Base-by-base conservation (phyloP, 2,888 invertebrate genomes). In the Muscina levida region DNA sequence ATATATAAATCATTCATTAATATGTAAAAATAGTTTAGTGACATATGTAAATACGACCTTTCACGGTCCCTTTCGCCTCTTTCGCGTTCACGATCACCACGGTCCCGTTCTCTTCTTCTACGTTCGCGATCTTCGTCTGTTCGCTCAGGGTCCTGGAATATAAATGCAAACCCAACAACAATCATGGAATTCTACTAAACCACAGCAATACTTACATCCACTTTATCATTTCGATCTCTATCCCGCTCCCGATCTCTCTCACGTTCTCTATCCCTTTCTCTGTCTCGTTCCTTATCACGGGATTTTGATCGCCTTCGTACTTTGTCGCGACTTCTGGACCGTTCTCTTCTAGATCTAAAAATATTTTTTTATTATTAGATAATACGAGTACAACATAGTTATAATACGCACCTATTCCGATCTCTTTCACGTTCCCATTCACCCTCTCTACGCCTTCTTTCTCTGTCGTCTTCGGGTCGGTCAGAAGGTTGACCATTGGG, bases 241-340 rank as follows among this genome's bases (percentile, higher is more conserved):
- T 84, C 84, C 1, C 83, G 51, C 0, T 83, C 82, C 10, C 82
- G 75, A 0, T 83, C 79, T 0, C 84, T 73, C 26, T 86, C 86
- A 24, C 85, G 80, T 42, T 85, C 86, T 1, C 82, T 71, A 26
- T 92, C 92, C 72, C 94, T 91, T 81, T 94, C 84, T 10, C 72
- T 68, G 1, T 84, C 84, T 22, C 84, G 72, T 22, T 84, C 84
- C 22, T 92, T 91, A 46, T 92, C 92, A 39, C 92, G 91, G 48
- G 92, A 92, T 84, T 93, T 90, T 1, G 94, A 93, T 74, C 94
- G 91, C n/a, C 94, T 93, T 24, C 94, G 91, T 3, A 94, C 93
- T 72, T 84, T 84, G 56, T 84, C 84, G 1, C 84, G 84, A 48
- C 84, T 84, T 74, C 90, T 87, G 51, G 89, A 86, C 39, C 90